phyloP scores from a whole-genome alignment of 2,797 vertebrate genomes.

The Notolabrus celidotus region DNA sequence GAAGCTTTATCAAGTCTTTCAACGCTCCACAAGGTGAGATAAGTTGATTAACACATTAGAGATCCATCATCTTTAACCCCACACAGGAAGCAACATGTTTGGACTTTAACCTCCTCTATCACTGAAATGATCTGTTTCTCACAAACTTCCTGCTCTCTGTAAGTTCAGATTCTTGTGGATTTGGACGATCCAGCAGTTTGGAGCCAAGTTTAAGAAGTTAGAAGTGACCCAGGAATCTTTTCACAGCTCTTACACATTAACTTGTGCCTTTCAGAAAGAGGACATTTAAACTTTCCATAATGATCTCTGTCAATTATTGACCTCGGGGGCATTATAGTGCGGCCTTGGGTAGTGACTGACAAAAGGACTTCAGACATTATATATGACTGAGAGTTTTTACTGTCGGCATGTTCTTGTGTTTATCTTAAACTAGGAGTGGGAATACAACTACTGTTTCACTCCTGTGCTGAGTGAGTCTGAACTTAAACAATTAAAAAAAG shows the following conservation, averaged over 20 bases:
- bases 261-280: slow-evolving; percentile 44
- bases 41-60: background rate
- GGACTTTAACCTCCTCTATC: background rate
- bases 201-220: slow-evolving; percentile 19
- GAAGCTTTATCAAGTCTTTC: background rate
- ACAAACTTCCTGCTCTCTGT: background rate
- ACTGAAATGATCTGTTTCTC: background rate
- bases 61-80: background rate
- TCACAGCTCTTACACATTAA: slow-evolving; percentile 73
- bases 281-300: slow-evolving; percentile 73
- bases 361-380: slow-evolving; percentile 39
- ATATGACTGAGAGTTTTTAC: slow-evolving; percentile 2
- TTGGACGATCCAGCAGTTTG: background rate
- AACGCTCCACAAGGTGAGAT: background rate
- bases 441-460: background rate
- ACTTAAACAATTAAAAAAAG: background rate
- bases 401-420: background rate
- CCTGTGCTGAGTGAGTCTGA: background rate
- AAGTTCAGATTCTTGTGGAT: background rate
- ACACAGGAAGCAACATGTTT: background rate
- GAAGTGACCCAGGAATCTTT: slow-evolving; percentile 15
- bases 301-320: slow-evolving; percentile 77
- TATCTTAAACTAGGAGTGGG: background rate
- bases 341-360: slow-evolving; percentile 42
- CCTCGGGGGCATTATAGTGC: slow-evolving; percentile 27